Percentiles rank a stretch among this genome's conserved stretches.
phyloP scores from a whole-genome alignment of 2,888 invertebrate species.

The Tiliacea citrago region DNA sequence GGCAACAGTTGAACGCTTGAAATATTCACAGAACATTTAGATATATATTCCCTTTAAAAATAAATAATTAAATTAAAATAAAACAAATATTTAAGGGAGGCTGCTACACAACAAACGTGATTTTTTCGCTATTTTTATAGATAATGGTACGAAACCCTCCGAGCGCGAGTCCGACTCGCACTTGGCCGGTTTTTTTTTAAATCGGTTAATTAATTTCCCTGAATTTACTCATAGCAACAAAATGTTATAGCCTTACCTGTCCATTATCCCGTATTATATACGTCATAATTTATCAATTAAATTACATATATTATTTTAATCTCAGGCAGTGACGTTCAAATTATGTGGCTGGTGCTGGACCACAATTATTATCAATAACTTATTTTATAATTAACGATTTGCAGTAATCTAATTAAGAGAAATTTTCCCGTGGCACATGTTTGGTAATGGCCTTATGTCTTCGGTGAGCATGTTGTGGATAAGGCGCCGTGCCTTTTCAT shows the following conservation, averaged over 20 bases:
- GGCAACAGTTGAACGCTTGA: too few relatives aligned
- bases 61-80: too few relatives aligned
- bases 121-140: too few relatives aligned
- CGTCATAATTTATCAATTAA: neutral
- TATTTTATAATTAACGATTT: neutral
- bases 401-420: neutral
- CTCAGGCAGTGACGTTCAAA: slow-evolving; percentile 11
- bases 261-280: neutral
- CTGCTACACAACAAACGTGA: too few relatives aligned
- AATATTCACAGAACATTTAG: too few relatives aligned
- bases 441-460: neutral
- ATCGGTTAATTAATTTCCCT: neutral
- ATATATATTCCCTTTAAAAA: too few relatives aligned
- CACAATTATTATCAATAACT: neutral
- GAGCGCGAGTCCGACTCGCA: too few relatives aligned
- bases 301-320: neutral
- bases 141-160: too few relatives aligned
- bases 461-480: neutral
- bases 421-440: too few relatives aligned
- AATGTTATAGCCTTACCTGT: neutral
- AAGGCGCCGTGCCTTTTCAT: neutral
- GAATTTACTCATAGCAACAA: slow-evolving; percentile 18
- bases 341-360: neutral
- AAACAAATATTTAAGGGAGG: too few relatives aligned
- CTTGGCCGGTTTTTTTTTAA: too few relatives aligned